Base-by-base conservation (phyloP, 2,797 vertebrate genomes). In the Hippocampus kuda region DNA sequence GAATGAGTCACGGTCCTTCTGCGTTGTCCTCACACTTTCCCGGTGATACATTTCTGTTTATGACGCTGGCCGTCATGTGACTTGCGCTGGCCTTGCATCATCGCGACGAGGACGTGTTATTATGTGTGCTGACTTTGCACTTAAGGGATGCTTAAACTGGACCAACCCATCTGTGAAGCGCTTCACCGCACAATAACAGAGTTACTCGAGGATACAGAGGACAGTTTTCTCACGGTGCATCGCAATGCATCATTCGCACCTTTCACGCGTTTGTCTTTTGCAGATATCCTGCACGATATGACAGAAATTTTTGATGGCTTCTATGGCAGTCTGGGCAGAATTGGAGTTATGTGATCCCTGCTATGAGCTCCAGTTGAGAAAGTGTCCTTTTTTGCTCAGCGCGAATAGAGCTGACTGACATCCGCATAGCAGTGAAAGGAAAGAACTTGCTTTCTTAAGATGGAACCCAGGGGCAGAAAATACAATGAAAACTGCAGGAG, bases 21-120 rank as follows among this genome's bases (percentile, higher is more conserved):
- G 81, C 77, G 79, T 83, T 75, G 38, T 81, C 79, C 77, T 82
- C 84, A 68, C 66, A 76, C 78, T 75, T 79, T 77, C 71, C 41
- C 70, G 73, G 44, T 69, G 68, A 82, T 77, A 87, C 85, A 79
- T 83, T 85, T 83, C 16, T 84, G 86, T 83, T 53, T 73, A 73
- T 86, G 83, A 86, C 86, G 83, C 87, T 87, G 85, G 68, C 76
- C 79, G 80, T 83, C 75, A 68, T 46, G 67, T 44, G 41, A 60
- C 41, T 61, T 22, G 59, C 30, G 16, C 38, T 10, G 59, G 59
- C 16, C 30, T 61, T 61, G 59, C 59, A 61, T 61, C 59, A 61
- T 38, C 30, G 9, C 59, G 15, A 15, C 18, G 30, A 20, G 30
- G 16, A 30, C 26, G 30, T 20, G 59, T 61, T 20, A 61, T 61